Evolutionary conservation across 2,113 vertebrate genomes (phyloP).

Genomic region (Gymnogyps californianus): DNA sequence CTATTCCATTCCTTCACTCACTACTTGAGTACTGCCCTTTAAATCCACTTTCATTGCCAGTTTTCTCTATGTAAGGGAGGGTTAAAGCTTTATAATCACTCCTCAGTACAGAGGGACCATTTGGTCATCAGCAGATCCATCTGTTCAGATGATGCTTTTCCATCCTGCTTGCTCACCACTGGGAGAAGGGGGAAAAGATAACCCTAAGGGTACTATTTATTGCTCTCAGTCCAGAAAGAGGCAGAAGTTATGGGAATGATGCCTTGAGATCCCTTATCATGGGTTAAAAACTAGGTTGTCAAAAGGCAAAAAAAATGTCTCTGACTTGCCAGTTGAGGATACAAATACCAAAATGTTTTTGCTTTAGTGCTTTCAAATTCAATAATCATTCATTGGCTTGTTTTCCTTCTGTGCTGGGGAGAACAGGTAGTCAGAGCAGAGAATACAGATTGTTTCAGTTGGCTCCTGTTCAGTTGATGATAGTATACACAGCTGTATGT

Average conservation of each 20-base stretch:
- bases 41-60: no score
- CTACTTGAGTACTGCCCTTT: no score
- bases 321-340: not conserved
- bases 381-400: not conserved
- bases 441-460: no score
- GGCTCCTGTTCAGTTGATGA: no score
- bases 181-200: not conserved
- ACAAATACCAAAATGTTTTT: conserved; percentile 2
- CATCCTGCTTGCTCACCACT: not conserved
- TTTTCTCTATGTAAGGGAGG: no score
- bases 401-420: no score
- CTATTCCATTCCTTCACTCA: no score
- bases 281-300: not conserved
- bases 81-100: no score
- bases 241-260: not conserved
- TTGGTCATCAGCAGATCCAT: not conserved
- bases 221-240: not conserved
- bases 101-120: not conserved
- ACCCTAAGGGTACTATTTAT: not conserved
- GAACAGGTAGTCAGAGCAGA: no score
- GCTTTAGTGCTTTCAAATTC: not conserved
- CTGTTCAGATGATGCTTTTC: not conserved
- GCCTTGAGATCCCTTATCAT: not conserved
- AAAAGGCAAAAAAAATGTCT: not conserved
- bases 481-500: no score